A percentile compares a stretch with the other conserved stretches of the same genome.
Evolutionary conservation across 2,797 vertebrate species (phyloP).

Genomic region (Iguana delicatissima): DNA sequence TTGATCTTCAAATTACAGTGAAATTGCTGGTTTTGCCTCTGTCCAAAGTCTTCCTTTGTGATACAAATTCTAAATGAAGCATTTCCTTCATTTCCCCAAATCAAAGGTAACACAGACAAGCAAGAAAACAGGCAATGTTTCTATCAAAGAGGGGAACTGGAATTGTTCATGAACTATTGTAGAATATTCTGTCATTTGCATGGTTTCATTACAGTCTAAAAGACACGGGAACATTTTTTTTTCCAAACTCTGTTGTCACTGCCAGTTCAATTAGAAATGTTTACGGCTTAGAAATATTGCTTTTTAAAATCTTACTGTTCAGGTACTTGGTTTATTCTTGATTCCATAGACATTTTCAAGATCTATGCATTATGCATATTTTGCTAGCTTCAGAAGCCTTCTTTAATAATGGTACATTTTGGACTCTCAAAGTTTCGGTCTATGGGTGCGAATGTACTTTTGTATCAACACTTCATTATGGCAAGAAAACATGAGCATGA

Average conservation of each 20-base stretch:
- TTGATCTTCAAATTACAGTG: conserved; percentile 2
- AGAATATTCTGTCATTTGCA: conserved; percentile 55
- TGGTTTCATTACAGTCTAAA: conserved; percentile 64
- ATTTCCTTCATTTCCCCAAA: background rate
- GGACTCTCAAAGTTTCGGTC: background rate
- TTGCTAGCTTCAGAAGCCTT: conserved; percentile 34
- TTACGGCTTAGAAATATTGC: background rate
- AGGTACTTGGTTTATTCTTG: conserved; percentile 51
- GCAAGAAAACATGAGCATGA: background rate
- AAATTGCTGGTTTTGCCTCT: background rate
- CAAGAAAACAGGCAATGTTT: background rate
- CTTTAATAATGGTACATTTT: background rate
- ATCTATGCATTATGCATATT: conserved; percentile 36
- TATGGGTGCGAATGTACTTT: background rate
- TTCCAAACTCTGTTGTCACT: conserved; percentile 27
- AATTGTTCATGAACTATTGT: conserved; percentile 41
- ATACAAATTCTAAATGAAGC: conserved; percentile 8
- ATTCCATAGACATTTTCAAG: conserved; percentile 60
- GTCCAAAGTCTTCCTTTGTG: background rate
- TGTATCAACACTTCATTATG: background rate
- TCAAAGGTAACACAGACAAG: background rate
- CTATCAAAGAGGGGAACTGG: background rate
- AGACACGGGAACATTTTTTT: conserved; percentile 47
- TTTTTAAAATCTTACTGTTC: no score
- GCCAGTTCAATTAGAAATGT: conserved; percentile 53